Conservation (phyloP, 2,113 vertebrate species). For the Myotis brandtii region DNA sequence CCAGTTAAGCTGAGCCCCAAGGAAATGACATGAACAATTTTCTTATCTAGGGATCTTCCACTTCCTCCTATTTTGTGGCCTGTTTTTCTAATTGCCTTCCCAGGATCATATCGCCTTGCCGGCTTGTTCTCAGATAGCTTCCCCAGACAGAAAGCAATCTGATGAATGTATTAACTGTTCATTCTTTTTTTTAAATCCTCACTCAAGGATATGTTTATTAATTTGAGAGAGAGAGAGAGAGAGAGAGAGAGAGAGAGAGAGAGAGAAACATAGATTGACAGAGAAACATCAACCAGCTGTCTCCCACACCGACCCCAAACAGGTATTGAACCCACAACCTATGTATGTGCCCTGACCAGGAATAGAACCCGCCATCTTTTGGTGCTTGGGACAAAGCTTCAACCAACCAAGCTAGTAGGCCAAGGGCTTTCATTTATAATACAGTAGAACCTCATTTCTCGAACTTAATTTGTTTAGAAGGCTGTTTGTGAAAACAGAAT, state of each 20-base stretch:
- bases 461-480: no score
- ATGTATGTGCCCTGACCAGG: not conserved
- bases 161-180: not conserved
- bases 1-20: not conserved
- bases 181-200: not conserved
- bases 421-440: not conserved
- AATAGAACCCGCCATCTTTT: not conserved
- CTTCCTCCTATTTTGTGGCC: not conserved
- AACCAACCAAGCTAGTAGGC: not conserved
- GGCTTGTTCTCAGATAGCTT: not conserved
- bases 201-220: not conserved
- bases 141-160: conserved; percentile 20
- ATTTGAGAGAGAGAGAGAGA: not conserved
- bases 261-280: no score
- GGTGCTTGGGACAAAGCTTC: not conserved
- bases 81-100: not conserved
- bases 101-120: not conserved
- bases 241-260: no score
- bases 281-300: not conserved
- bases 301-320: not conserved
- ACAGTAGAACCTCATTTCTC: no score
- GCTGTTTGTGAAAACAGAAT: no score
- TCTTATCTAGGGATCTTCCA: not conserved
- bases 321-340: not conserved
- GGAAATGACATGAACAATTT: not conserved